phyloP scores from a whole-genome alignment of 35 echinoderm and acorn worm genomes.

The Amphiura filiformis region DNA sequence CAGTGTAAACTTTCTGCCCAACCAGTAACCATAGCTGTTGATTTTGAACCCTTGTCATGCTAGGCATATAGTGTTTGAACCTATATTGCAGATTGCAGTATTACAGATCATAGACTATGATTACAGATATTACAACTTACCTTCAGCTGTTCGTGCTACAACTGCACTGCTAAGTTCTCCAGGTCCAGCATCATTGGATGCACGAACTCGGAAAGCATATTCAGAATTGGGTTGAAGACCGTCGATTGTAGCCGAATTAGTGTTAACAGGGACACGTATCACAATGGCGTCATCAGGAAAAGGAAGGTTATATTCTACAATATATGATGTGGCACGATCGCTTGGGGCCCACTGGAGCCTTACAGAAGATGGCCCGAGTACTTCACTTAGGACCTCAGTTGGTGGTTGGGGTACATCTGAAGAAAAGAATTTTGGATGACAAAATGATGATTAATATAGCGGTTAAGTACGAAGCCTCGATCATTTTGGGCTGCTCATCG shows the following conservation, averaged over 20 bases:
- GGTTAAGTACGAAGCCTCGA: too few species aligned
- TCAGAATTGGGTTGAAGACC: not conserved
- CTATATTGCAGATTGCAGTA: too few species aligned
- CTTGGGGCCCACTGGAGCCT: not conserved
- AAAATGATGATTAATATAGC: too few species aligned
- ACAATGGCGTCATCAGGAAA: not conserved
- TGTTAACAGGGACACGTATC: not conserved
- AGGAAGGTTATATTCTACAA: not conserved
- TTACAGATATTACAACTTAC: too few species aligned
- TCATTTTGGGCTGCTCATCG: too few species aligned
- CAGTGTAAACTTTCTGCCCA: too few species aligned
- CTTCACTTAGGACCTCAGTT: not conserved
- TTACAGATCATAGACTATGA: too few species aligned
- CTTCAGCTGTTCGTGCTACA: not conserved
- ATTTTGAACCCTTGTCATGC: too few species aligned
- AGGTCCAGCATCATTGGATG: not conserved
- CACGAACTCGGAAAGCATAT: not conserved
- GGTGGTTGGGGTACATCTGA: not conserved
- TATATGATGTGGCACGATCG: not conserved
- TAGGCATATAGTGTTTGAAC: too few species aligned
- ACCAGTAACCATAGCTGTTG: too few species aligned
- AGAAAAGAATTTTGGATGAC: too few species aligned
- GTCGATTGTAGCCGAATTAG: not conserved
- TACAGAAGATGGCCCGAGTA: not conserved
- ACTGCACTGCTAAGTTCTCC: not conserved